A percentile compares a stretch with the other conserved stretches of the same genome.
Conservation (phyloP, 2,888 invertebrate species). For the Plagiodera versicolora region DNA sequence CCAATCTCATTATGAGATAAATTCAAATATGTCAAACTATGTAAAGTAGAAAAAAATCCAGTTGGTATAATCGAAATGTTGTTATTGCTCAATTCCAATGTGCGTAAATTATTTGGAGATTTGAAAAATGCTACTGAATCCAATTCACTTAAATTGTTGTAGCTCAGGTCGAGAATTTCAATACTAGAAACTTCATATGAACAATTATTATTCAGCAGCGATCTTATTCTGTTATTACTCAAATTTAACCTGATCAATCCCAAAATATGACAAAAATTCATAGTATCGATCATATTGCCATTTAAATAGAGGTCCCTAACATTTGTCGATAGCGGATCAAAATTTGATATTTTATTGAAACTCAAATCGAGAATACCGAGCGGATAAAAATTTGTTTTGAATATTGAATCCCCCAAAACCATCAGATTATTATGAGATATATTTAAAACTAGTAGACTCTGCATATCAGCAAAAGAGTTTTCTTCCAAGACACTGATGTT, state of each 20-base stretch:
- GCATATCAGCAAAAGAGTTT: slow-evolving; percentile 3
- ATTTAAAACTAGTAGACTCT: slow-evolving; percentile 5
- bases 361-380: slow-evolving; percentile 7
- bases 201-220: not conserved
- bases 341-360: slow-evolving; percentile 7
- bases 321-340: not conserved
- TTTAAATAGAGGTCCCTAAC: slow-evolving; percentile 7
- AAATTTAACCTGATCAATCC: not conserved
- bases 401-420: slow-evolving; percentile 3
- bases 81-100: slow-evolving; percentile 14
- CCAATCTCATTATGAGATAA: slow-evolving; percentile 17
- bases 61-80: slow-evolving; percentile 13
- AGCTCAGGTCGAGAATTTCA: not conserved
- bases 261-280: not conserved
- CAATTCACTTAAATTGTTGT: not conserved
- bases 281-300: slow-evolving; percentile 2
- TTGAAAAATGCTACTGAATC: not conserved
- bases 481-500: slow-evolving; percentile 1
- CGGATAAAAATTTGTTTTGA: not conserved
- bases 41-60: slow-evolving; percentile 12
- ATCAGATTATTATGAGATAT: slow-evolving; percentile 11
- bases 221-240: not conserved
- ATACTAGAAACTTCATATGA: not conserved
- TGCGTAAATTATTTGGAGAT: not conserved
- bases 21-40: slow-evolving; percentile 14